Base-by-base conservation (phyloP, 2,888 invertebrate species). In the Cheilosia vernalis region DNA sequence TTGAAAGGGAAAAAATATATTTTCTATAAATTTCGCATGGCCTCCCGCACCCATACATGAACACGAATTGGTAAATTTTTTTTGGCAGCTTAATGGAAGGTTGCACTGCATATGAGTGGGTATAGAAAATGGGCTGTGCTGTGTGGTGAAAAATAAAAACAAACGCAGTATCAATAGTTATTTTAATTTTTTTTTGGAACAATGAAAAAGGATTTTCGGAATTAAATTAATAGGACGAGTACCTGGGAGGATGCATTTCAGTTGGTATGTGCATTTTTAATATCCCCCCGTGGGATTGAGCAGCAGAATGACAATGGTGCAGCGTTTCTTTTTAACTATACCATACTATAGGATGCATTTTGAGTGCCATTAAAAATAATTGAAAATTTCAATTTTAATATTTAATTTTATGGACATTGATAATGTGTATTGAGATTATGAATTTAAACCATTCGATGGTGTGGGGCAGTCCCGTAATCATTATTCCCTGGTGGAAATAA, bases 11-110 rank as follows among this genome's bases (percentile, higher is more conserved):
- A 37, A 30, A 84, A 63, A 74, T 74, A 55, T 84, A 84, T 84
- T 79, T 84, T 84, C 80, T 84, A 84, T 84, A 84, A 84, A 84
- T 70, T 84, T 80, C 74, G 84, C 74, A 84, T 76, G 84, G 84
- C 80, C 74, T 80, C 80, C 69, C 70, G 74, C 79, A 74, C 69
- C 73, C 55, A 66, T 51, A 67, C 19, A 64, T 69, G 24, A 33
- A 9, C 42, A 15, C 37, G 63, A 60, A 70, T 70, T 63, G 55
- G 44, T 47, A 10, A 21, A 13, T 30, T 60, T 67, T 49, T 55
- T 64, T 56, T 40, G 55, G 44, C 30, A 58, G n/a, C n/a, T 27
- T 27, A 27, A 6, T 27, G 27, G 27, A 27, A 27, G 27, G 27
- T 27, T 58, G 17, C 21, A 63, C 9, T 33, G 55, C 17, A 3